Evolutionary conservation across 2,888 invertebrate genomes (phyloP).

Genomic region (Lordiphosa andalusiaca): DNA sequence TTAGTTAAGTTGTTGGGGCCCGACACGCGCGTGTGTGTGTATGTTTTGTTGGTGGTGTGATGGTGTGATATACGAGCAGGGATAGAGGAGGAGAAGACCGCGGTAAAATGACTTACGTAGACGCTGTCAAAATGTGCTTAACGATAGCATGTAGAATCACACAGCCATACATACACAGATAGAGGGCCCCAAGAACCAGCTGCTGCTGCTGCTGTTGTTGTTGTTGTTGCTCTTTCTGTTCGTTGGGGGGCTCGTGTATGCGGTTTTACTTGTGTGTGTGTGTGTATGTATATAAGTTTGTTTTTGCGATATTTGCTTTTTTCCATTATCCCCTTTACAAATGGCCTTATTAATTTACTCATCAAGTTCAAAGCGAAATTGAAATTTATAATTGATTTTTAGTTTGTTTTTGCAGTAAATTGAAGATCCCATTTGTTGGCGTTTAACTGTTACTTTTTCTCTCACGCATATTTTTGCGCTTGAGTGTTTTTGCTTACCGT

Average conservation of each 20-base stretch:
- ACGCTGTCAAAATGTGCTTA: constrained; percentile 24
- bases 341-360: no score
- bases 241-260: constrained; percentile 57
- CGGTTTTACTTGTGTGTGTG: constrained; percentile 17
- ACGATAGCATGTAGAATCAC: constrained; percentile 14
- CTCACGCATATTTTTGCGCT: no score
- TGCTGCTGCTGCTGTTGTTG: constrained; percentile 41
- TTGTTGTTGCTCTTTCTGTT: constrained; percentile 38
- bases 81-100: constrained; percentile 9
- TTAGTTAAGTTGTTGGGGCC: constrained; percentile 28
- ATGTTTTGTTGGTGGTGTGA: constrained; percentile 34
- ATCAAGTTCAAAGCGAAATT: no score
- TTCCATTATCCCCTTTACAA: constrained; percentile 1
- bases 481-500: no score
- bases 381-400: no score
- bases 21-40: constrained; percentile 18
- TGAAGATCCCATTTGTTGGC: no score
- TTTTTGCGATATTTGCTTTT: neutral
- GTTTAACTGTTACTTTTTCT: no score
- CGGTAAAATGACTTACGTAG: constrained; percentile 19
- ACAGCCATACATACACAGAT: constrained; percentile 9
- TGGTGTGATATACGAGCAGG: constrained; percentile 52
- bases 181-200: constrained; percentile 39
- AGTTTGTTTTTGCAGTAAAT: no score
- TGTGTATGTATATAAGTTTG: neutral